A percentile compares a stretch with the other conserved stretches of the same genome.
Conservation (phyloP, 2,113 vertebrate genomes). For the Elaphurus davidianus region DNA sequence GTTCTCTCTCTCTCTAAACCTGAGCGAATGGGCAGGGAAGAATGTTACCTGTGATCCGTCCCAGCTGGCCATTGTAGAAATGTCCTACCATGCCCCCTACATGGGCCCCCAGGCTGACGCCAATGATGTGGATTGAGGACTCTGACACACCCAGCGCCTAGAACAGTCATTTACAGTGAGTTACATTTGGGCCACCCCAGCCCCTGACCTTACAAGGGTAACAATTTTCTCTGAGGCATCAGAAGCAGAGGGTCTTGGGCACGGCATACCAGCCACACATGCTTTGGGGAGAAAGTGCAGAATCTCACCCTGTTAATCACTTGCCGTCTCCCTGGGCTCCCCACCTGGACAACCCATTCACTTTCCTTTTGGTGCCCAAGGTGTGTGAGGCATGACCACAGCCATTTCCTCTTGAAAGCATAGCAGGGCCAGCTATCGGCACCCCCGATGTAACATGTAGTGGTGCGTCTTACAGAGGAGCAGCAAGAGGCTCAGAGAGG, state of each 20-base stretch:
- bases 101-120: slow-evolving; percentile 93
- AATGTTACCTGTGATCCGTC: slow-evolving; percentile 92
- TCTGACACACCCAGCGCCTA: slow-evolving; percentile 86
- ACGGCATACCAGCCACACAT: background rate
- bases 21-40: background rate
- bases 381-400: background rate
- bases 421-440: background rate
- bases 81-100: slow-evolving; percentile 93
- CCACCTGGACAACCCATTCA: background rate
- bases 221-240: background rate
- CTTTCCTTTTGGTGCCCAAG: background rate
- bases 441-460: background rate
- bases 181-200: background rate
- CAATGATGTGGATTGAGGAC: slow-evolving; percentile 94
- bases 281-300: background rate
- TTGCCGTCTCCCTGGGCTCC: background rate
- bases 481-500: background rate
- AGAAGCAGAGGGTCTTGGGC: background rate
- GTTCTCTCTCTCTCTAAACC: background rate
- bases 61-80: slow-evolving; percentile 89
- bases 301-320: background rate
- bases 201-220: background rate
- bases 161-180: background rate
- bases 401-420: background rate
- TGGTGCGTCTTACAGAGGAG: background rate